A percentile compares a stretch with the other conserved stretches of the same genome.
phyloP scores from a whole-genome alignment of 2,113 vertebrate genomes.

The western clawed frog (Xenopus tropicalis) region DNA sequence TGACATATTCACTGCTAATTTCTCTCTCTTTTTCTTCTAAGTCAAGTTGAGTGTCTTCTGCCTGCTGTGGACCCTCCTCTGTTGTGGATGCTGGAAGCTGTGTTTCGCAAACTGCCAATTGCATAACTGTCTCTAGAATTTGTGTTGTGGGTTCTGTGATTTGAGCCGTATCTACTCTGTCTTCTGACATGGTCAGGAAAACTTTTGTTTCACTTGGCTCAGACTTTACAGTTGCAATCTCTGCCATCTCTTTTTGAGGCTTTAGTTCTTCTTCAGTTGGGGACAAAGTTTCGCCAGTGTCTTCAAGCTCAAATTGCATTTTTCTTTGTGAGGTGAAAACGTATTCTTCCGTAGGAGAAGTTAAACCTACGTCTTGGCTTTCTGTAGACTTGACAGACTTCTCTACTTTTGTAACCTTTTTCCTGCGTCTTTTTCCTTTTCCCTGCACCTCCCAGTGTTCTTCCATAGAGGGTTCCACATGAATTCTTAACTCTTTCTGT shows the following conservation, averaged over 20 bases:
- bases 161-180: too few relatives aligned
- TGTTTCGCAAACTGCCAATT: too few relatives aligned
- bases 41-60: too few relatives aligned
- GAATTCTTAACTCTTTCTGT: neutral
- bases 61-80: too few relatives aligned
- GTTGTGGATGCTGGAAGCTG: too few relatives aligned
- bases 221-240: neutral
- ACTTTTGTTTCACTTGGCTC: neutral
- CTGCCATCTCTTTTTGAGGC: neutral
- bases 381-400: neutral
- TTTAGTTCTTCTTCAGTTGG: neutral
- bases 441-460: neutral
- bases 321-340: too few relatives aligned
- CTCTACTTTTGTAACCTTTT: constrained; percentile 12
- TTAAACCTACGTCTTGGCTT: neutral
- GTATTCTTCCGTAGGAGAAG: neutral
- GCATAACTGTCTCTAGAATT: too few relatives aligned
- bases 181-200: too few relatives aligned
- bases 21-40: too few relatives aligned
- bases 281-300: neutral
- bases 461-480: neutral
- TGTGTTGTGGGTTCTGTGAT: too few relatives aligned
- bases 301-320: neutral
- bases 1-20: too few relatives aligned
- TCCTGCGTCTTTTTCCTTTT: constrained; percentile 9